phyloP scores from a whole-genome alignment of 2,888 invertebrate genomes.

The Agriopis leucophaearia region DNA sequence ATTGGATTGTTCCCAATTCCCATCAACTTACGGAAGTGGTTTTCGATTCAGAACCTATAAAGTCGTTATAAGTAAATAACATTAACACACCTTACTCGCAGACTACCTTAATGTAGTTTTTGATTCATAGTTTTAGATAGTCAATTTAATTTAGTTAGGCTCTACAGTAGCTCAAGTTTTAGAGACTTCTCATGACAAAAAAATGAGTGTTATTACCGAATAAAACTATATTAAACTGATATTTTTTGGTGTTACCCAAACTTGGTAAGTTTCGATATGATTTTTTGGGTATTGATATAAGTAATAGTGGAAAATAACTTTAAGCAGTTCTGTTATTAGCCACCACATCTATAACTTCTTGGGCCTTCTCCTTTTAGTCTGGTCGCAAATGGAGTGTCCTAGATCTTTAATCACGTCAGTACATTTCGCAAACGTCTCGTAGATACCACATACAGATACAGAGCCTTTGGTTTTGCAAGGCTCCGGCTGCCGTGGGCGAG shows the following conservation, averaged over 20 bases:
- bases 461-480: slow-evolving; percentile 73
- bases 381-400: slow-evolving; percentile 18
- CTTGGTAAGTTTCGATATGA: background rate
- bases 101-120: too few relatives aligned
- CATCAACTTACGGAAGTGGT: background rate
- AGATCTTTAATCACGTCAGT: slow-evolving; percentile 25
- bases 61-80: background rate
- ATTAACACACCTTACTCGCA: too few relatives aligned
- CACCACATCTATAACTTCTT: background rate
- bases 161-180: too few relatives aligned
- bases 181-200: too few relatives aligned
- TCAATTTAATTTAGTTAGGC: too few relatives aligned
- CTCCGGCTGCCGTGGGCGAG: slow-evolving; percentile 69
- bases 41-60: background rate
- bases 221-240: background rate
- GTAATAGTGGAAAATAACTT: background rate
- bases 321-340: background rate
- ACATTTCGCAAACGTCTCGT: slow-evolving; percentile 42
- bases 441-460: slow-evolving; percentile 3
- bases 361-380: background rate
- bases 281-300: too few relatives aligned
- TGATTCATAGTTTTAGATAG: too few relatives aligned
- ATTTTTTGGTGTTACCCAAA: background rate
- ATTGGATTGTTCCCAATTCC: background rate
- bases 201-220: too few relatives aligned